Evolutionary conservation across 2,113 vertebrate species (phyloP).

Genomic region (Leptobrachium leishanense): DNA sequence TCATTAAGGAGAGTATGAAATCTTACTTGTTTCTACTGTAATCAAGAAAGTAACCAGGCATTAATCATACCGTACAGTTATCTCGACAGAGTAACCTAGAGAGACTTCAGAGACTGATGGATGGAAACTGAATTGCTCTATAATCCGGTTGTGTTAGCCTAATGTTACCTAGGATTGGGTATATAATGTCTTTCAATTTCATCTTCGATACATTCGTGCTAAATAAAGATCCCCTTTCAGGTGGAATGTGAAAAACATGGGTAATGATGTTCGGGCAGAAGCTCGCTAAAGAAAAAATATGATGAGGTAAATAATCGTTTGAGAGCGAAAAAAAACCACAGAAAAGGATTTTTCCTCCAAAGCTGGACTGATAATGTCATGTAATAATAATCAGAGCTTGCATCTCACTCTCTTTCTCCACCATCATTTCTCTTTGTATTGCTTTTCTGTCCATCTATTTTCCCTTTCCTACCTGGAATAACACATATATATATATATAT

Average conservation of each 20-base stretch:
- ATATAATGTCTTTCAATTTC: constrained; percentile 26
- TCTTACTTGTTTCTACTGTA: constrained; percentile 22
- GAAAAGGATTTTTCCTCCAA: not conserved
- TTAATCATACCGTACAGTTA: constrained; percentile 30
- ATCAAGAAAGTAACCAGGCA: constrained; percentile 28
- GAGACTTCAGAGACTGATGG: constrained; percentile 17
- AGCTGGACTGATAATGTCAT: not conserved
- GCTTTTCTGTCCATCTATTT: no score
- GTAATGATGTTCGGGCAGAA: not conserved
- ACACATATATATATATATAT: no score
- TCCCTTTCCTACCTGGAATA: no score
- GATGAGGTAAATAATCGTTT: not conserved
- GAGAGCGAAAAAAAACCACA: not conserved
- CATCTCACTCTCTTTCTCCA: no score
- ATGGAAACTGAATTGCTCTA: constrained; percentile 28
- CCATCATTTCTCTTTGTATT: no score
- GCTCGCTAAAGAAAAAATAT: not conserved
- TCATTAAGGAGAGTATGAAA: constrained; percentile 26
- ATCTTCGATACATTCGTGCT: not conserved
- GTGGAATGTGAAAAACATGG: not conserved
- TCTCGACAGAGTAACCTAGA: not conserved
- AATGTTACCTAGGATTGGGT: constrained; percentile 14
- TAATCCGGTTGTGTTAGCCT: constrained; percentile 36
- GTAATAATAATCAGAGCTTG: not conserved
- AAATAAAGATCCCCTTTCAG: not conserved